Base-by-base conservation (phyloP, 2,113 vertebrate genomes). In the Talpa occidentalis region DNA sequence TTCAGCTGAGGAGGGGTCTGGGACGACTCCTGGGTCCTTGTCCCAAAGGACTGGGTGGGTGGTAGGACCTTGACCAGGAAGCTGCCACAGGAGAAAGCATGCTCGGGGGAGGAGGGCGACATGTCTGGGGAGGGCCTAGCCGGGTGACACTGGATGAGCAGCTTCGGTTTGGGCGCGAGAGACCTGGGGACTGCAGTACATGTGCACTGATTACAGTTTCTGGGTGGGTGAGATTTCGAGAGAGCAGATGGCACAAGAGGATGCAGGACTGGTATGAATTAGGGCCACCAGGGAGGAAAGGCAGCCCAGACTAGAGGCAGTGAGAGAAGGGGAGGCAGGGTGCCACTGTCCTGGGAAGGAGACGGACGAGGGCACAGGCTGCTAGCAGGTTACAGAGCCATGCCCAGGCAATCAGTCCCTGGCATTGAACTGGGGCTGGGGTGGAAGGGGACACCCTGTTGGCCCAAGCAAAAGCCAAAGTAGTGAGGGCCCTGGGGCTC, bases 201-300 rank as follows among this genome's bases (percentile, higher is more conserved):
- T 11, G 2, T 2, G 47, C 47, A 49, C 47, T 11, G 47, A 49
- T 12, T 8, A 10, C 47, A 49, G 22, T 22, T 21, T 30, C 40
- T 4, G 1, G 11, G 67, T 2, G 32, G 37, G 30, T 26, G 70
- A 77, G 35, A 19, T n/a, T 70, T 60, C 16, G 10, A 49, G 47
- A 44, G 47, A 52, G 49, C 49, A 52, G 15, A 52, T 16, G 37
- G 44, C 35, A 4, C 30, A 32, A 15, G 1, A 1, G 32, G 12
- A 2, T 0, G 3, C 49, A 10, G 47, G 10, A 19, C 19, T 8
- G 26, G 17, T 3, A 8, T 76, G 30, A 8, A 9, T 35, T 5
- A 16, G 37, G 78, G 44, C 7, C 24, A 56, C 7, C n/a, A 17
- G 11, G 12, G 30, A 37, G n/a, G 30, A 22, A 35, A 69, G 1